Evolutionary conservation across 2,797 vertebrate species (phyloP).

Genomic region (Arctocebus calabarensis): DNA sequence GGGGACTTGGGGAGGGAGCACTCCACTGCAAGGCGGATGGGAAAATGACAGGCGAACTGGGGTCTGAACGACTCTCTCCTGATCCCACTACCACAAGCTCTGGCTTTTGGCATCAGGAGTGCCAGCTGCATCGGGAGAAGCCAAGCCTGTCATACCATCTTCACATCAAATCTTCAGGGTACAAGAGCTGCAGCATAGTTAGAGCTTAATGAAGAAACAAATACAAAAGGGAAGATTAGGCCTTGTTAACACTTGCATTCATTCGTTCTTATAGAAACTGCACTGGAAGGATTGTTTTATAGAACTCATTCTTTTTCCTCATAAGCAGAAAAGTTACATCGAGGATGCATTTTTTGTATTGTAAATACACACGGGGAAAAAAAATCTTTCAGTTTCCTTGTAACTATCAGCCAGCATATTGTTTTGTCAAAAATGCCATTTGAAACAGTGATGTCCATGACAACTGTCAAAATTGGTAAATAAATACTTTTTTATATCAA

Average conservation of each 20-base stretch:
- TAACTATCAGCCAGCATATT: constrained; percentile 81
- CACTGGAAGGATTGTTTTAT: constrained; percentile 57
- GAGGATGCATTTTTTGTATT: constrained; percentile 75
- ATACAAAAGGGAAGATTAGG: constrained; percentile 93
- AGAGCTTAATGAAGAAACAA: constrained; percentile 93
- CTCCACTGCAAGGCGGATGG: constrained; percentile 87
- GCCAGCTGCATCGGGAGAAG: constrained; percentile 91
- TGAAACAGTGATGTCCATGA: constrained; percentile 81
- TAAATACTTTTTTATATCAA: constrained; percentile 78
- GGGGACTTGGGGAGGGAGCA: constrained; percentile 85
- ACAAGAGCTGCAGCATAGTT: constrained; percentile 81
- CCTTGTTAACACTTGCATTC: constrained; percentile 90
- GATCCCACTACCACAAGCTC: constrained; percentile 88
- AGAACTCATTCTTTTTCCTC: constrained; percentile 75
- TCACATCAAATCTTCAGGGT: constrained; percentile 92
- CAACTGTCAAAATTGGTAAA: constrained; percentile 84
- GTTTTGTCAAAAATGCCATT: constrained; percentile 84
- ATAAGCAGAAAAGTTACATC: constrained; percentile 77
- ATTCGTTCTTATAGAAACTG: constrained; percentile 75
- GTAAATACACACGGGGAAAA: constrained; percentile 70
- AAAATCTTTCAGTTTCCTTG: constrained; percentile 65
- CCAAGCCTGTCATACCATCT: constrained; percentile 94
- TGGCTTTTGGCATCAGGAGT: constrained; percentile 88
- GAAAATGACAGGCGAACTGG: constrained; percentile 89
- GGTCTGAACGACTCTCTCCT: constrained; percentile 87